Evolutionary conservation across 1,140 invertebrate genomes (phyloP).

Genomic region (Hyles vespertilio): DNA sequence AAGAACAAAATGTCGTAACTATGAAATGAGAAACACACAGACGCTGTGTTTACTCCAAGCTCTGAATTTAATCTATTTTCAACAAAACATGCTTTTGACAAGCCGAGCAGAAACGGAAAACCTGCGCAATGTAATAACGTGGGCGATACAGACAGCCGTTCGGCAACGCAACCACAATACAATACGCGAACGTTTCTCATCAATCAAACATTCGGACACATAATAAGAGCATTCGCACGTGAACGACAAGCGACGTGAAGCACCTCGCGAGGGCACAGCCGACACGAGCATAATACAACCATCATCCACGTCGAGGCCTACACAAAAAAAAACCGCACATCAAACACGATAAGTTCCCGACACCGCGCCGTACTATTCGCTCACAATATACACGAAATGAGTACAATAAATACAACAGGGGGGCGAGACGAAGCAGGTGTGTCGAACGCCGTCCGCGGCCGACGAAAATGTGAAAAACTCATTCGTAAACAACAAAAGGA

Average conservation of each 20-base stretch:
- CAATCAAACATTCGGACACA: constrained; percentile 32
- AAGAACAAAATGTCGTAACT: constrained; percentile 1
- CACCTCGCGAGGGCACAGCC: constrained; percentile 49
- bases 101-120: constrained; percentile 7
- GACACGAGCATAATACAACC: constrained; percentile 68
- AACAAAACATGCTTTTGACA: constrained; percentile 10
- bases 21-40: constrained; percentile 7
- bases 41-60: constrained; percentile 1
- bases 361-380: constrained; percentile 44
- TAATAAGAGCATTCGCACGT: constrained; percentile 37
- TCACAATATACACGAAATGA: constrained; percentile 49
- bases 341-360: constrained; percentile 62
- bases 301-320: constrained; percentile 40
- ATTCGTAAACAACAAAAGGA: constrained; percentile 60
- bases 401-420: constrained; percentile 46
- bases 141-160: not conserved
- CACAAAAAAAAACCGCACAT: constrained; percentile 52
- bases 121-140: constrained; percentile 4
- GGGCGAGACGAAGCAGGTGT: constrained; percentile 49
- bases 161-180: not conserved
- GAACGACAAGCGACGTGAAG: constrained; percentile 25
- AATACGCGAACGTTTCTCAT: constrained; percentile 13
- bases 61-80: constrained; percentile 11
- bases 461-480: constrained; percentile 58
- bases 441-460: constrained; percentile 37